These are phyloP conservation scores for Toxostoma redivivum DNA, from an alignment of 2,113 vertebrate genomes.

Conservation along the genomic window DNA sequence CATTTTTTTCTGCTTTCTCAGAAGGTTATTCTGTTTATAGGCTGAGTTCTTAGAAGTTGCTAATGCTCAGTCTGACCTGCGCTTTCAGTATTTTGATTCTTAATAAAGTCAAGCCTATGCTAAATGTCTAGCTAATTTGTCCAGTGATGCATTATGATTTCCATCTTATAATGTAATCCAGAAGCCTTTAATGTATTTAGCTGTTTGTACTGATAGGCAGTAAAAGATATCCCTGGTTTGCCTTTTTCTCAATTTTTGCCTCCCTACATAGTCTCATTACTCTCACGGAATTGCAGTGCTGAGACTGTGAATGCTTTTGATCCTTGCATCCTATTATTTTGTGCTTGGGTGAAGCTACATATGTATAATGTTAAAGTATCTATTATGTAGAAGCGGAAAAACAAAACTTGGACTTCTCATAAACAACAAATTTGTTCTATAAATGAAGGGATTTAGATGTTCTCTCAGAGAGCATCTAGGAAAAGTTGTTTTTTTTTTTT, in stretches of 20 bases:
- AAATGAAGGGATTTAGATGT: neutral
- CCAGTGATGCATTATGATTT: neutral
- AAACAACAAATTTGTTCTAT: neutral
- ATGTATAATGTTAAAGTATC: neutral
- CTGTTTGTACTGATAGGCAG: neutral
- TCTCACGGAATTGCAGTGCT: neutral
- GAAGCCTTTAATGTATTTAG: neutral
- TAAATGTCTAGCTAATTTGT: neutral
- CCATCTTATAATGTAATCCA: neutral
- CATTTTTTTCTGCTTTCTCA: neutral
- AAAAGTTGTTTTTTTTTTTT: neutral
- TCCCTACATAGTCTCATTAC: neutral
- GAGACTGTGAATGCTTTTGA: neutral
- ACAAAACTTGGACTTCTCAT: neutral
- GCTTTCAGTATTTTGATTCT: neutral
- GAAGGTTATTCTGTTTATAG: neutral
- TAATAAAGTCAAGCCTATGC: neutral
- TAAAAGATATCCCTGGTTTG: neutral
- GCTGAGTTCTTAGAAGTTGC: neutral
- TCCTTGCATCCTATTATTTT: neutral
- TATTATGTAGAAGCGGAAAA: neutral
- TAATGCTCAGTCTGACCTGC: neutral
- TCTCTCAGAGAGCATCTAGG: neutral
- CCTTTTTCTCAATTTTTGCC: neutral
- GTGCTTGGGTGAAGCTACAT: neutral